phyloP scores from a whole-genome alignment of 2,797 vertebrate species.

The Paramormyrops hopkinsi region DNA sequence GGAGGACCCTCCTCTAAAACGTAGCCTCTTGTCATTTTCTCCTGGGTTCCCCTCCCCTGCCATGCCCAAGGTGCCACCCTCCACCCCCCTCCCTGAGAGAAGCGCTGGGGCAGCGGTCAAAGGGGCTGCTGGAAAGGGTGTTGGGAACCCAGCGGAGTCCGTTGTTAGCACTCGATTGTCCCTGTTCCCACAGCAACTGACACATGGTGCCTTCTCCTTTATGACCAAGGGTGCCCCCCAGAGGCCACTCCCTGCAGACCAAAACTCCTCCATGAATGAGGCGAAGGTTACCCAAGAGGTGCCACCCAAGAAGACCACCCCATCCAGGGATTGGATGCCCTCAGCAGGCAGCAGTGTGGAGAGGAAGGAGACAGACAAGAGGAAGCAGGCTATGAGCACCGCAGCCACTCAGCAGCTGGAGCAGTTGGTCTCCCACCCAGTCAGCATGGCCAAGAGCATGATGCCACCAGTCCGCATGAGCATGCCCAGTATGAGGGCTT shows the following conservation, averaged over 20 bases:
- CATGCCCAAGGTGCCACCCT: not conserved
- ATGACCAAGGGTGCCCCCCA: conserved; percentile 29
- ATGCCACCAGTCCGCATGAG: conserved; percentile 64
- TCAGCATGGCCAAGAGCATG: conserved; percentile 60
- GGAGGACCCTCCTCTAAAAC: conserved; percentile 24
- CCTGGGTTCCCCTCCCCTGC: not conserved
- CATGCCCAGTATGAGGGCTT: conserved; percentile 35
- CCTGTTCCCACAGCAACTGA: conserved; percentile 34
- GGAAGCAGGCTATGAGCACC: conserved; percentile 40
- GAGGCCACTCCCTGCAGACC: conserved; percentile 28
- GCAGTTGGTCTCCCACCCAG: conserved; percentile 48
- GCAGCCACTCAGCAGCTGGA: conserved; percentile 24
- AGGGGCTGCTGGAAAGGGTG: not conserved
- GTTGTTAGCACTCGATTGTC: conserved; percentile 29
- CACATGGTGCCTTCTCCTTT: conserved; percentile 33
- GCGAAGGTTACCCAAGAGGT: conserved; percentile 28
- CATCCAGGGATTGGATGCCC: conserved; percentile 27
- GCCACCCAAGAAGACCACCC: conserved; percentile 15
- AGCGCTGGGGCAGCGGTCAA: not conserved
- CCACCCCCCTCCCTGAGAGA: not conserved
- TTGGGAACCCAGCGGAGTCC: conserved; percentile 29
- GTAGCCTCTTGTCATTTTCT: not conserved
- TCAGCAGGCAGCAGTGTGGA: conserved; percentile 57
- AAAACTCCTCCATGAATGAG: not conserved
- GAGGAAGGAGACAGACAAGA: conserved; percentile 54